Percentiles rank a stretch among this genome's conserved stretches.
These are phyloP conservation scores for Bombus picipes DNA, from an alignment of 1,140 invertebrate species.

Conservation along the genomic window DNA sequence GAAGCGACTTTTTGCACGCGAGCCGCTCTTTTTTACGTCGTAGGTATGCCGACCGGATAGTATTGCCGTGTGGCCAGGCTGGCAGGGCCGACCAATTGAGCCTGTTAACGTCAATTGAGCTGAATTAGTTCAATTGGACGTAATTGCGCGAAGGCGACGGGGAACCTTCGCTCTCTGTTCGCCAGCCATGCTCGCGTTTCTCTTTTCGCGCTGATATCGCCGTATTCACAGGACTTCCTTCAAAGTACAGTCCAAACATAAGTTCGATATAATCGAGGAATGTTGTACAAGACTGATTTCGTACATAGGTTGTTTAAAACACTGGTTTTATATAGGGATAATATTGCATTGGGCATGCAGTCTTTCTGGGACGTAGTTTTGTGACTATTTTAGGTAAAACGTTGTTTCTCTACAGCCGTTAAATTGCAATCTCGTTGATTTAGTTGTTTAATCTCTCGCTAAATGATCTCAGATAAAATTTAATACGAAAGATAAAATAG, in stretches of 20 bases:
- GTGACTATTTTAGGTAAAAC: background rate
- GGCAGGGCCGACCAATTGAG: constrained; percentile 75
- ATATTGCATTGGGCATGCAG: too few species aligned
- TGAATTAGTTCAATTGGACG: constrained; percentile 80
- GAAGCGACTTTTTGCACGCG: constrained; percentile 34
- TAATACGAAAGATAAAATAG: too few species aligned
- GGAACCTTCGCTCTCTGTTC: constrained; percentile 73
- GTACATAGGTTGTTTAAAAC: background rate
- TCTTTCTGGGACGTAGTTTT: too few species aligned
- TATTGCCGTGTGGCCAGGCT: constrained; percentile 51
- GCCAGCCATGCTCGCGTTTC: constrained; percentile 48
- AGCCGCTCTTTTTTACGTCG: constrained; percentile 59
- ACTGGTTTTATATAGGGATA: background rate
- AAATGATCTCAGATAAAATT: too few species aligned
- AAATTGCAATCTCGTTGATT: too few species aligned
- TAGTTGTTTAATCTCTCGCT: too few species aligned
- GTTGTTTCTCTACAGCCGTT: background rate
- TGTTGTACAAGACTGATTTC: background rate
- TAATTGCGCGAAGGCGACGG: constrained; percentile 80
- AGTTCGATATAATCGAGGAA: background rate
- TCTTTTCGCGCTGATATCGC: constrained; percentile 46
- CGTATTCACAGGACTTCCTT: constrained; percentile 55
- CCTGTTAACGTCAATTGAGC: constrained; percentile 81
- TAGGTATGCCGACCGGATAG: constrained; percentile 63
- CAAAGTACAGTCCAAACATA: constrained; percentile 11